Evolutionary conservation across 2,113 vertebrate genomes (phyloP), one percentile per base, ranked within the genome.

Genomic region (Cyprichromis sp.): DNA sequence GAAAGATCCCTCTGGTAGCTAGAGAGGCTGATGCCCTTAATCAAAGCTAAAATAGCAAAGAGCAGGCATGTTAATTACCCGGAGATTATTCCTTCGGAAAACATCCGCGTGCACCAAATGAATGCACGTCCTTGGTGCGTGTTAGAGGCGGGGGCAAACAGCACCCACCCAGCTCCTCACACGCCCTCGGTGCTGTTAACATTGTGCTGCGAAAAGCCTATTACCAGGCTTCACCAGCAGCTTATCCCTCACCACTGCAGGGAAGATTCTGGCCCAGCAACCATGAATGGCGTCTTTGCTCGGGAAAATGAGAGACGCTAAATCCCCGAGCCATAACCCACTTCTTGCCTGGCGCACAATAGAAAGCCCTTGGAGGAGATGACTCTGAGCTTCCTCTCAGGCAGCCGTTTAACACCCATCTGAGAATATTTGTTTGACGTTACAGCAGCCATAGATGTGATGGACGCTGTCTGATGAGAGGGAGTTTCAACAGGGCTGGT

Each of bases 171-270:
- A 21, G 29, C 19, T 54, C 31, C 24, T 16, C 12, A 50, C 36
- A 21, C 52, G 10, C 68, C 61, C 82, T 42, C 83, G 84, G 52
- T 71, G 50, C 71, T 83, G 83, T 47, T 87, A 87, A 91, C 53
- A 87, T 63, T 87, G 90, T 84, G 71, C 29, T 76, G 83, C 73
- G 47, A 85, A 94, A 95, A 94, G 87, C 91, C 76, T 91, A 91
- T 94, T 91, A 91, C 89, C 40, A 83, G 80, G 87, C 88, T 84
- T 86, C 89, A 91, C 68, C 66, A 71, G 80, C 89, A 86, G 92
- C 89, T 91, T 92, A 88, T 92, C 88, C 89, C 84, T 84, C 86
- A 80, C 73, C 71, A 61, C 55, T 59, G 80, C 71, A 16, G 84
- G 81, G 50, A 84, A 87, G 80, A 91, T 84, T 93, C 71, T 85